A percentile compares a stretch with the other conserved stretches of the same genome.
Evolutionary conservation across 2,113 vertebrate species (phyloP).

Genomic region (Podarcis muralis): DNA sequence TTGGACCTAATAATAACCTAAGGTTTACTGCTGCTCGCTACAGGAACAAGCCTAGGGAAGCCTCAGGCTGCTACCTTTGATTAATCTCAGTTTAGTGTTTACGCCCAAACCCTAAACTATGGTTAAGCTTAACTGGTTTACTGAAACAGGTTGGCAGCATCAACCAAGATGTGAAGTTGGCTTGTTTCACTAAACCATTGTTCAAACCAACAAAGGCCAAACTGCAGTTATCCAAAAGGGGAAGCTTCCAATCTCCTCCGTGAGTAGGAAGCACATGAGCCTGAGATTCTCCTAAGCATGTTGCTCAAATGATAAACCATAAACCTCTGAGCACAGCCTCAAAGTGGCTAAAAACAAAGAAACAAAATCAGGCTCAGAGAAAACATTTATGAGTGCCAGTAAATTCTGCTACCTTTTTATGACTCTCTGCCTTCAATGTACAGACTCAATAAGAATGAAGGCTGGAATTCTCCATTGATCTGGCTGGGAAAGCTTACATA

Average conservation of each 20-base stretch:
- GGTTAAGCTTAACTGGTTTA: not conserved
- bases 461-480: not conserved
- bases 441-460: not conserved
- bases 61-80: not conserved
- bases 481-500: not conserved
- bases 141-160: not conserved
- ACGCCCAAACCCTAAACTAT: not conserved
- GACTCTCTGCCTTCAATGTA: not conserved
- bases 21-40: not conserved
- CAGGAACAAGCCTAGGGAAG: not conserved
- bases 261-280: not conserved
- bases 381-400: not conserved
- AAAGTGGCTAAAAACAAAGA: not conserved
- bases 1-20: not conserved
- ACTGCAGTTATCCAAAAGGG: not conserved
- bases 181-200: not conserved
- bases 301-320: not conserved
- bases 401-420: not conserved
- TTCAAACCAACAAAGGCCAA: not conserved
- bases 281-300: not conserved
- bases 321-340: not conserved
- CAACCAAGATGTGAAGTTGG: not conserved
- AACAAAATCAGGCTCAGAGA: constrained; percentile 5
- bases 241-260: not conserved
- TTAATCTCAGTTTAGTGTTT: not conserved